Evolutionary conservation across 2,797 vertebrate species (phyloP), one percentile per base, ranked within the genome.

Genomic region (Zalophus californianus): DNA sequence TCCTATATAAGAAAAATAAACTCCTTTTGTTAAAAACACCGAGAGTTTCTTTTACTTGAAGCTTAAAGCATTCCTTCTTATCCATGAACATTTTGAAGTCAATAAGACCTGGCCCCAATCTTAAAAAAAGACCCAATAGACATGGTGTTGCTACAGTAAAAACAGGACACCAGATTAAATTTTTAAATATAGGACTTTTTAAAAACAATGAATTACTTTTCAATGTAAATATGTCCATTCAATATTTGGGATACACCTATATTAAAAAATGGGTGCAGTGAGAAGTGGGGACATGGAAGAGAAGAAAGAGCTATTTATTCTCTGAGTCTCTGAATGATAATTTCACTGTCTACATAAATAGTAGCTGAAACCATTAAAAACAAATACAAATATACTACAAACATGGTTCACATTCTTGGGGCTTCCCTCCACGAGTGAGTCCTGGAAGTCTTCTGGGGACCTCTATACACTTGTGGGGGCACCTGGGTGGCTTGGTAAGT

Each of bases 121-220:
- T 84, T 68, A 38, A 85, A 41, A 79, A 93, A 78, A 35, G 44
- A 64, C 23, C 5, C 7, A 27, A 66, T 66, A 68, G 52, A 64
- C 27, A 73, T 0, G 84, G n/a, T 7, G 32, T 44, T 91, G 25
- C 60, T 9, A 56, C 12, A 83, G 35, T 78, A 84, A 89, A 75
- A 41, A 62, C 5, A 88, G 60, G 44, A 54, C 11, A 66, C 5
- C 20, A 32, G 27, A 35, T 54, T 54, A 79, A 54, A 21, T 54
- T 32, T 13, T 80, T 91, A 91, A 86, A 80, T 32, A 70, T 2
- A 95, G 4, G 44, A 84, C 9, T 58, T 92, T 10, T 62, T 52
- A 62, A 87, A 96, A 90, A 62, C n/a, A 58, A 68, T 14, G 23
- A 85, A 38, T 16, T 38, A 83, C 52, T 91, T 80, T 94, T 94